A percentile compares a stretch with the other conserved stretches of the same genome.
Conservation (phyloP, 35 echinoderm and acorn worm genomes). For the Hemicentrotus pulcherrimus region DNA sequence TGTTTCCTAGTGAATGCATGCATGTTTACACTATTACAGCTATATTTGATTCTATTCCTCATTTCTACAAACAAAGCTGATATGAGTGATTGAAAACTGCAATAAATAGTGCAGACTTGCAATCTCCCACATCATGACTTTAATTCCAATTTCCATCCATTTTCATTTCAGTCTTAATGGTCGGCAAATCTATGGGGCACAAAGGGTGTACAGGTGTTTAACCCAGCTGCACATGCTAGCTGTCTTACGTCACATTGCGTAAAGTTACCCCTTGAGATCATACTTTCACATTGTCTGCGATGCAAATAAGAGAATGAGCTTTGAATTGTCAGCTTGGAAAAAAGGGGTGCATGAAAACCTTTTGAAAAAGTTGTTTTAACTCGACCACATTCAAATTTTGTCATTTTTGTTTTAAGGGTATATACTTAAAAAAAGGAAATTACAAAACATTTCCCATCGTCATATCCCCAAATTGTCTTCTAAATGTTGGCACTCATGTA, state of each 20-base stretch:
- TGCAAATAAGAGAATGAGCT: too few relatives aligned
- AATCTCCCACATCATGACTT: neutral
- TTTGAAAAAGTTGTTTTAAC: too few relatives aligned
- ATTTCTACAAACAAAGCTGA: neutral
- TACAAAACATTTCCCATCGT: too few relatives aligned
- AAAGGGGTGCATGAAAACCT: too few relatives aligned
- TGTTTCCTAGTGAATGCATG: neutral
- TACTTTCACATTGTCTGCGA: neutral
- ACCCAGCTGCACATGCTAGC: neutral
- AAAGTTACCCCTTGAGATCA: neutral
- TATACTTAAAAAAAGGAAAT: too few relatives aligned
- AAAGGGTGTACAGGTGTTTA: slow-evolving; percentile 8
- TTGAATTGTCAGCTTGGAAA: too few relatives aligned
- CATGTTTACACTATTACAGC: neutral
- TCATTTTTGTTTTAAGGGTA: too few relatives aligned
- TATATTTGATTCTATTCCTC: neutral
- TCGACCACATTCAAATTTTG: too few relatives aligned
- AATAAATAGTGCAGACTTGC: neutral
- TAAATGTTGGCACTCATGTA: too few relatives aligned
- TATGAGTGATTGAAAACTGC: neutral
- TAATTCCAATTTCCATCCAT: neutral
- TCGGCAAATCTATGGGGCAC: neutral
- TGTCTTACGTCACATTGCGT: neutral
- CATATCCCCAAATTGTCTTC: too few relatives aligned
- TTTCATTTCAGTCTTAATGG: neutral